Percentiles rank a stretch among this genome's conserved stretches.
These are phyloP conservation scores for Phyto melanocephala DNA, from an alignment of 2,888 invertebrate species.

Conservation along the genomic window DNA sequence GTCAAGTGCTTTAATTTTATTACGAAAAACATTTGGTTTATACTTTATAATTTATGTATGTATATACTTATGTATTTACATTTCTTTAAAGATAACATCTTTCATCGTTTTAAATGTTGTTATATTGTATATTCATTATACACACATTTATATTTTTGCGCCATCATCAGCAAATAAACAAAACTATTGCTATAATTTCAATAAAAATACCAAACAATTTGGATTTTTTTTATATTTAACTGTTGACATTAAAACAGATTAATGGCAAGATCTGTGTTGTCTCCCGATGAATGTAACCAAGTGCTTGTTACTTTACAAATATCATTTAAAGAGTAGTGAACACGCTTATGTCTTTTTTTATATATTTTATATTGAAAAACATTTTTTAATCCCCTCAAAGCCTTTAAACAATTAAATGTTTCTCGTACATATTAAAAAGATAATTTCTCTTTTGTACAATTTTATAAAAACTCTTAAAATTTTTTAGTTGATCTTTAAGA, in stretches of 20 bases:
- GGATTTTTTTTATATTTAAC: constrained; percentile 19
- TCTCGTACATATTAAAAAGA: too few species aligned
- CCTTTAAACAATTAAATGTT: neutral
- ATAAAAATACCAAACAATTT: constrained; percentile 48
- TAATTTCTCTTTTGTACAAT: too few species aligned
- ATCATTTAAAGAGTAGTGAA: constrained; percentile 13
- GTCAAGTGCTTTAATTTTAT: constrained; percentile 36
- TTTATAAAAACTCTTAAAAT: too few species aligned
- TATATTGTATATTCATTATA: neutral
- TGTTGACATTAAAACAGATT: constrained; percentile 50
- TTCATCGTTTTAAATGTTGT: constrained; percentile 37
- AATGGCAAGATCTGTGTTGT: constrained; percentile 40
- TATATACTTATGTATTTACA: too few species aligned
- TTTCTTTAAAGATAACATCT: constrained; percentile 58
- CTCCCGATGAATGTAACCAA: neutral
- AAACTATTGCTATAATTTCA: constrained; percentile 39
- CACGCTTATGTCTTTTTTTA: constrained; percentile 7
- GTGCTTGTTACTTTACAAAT: neutral
- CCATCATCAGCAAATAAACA: constrained; percentile 39
- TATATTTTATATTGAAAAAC: neutral
- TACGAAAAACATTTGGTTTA: neutral
- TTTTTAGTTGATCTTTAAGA: too few species aligned
- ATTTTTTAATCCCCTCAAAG: neutral
- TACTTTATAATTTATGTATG: too few species aligned
- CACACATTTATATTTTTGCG: constrained; percentile 15